Conservation (phyloP, 2,888 invertebrate genomes). For the Unio delphinus region DNA sequence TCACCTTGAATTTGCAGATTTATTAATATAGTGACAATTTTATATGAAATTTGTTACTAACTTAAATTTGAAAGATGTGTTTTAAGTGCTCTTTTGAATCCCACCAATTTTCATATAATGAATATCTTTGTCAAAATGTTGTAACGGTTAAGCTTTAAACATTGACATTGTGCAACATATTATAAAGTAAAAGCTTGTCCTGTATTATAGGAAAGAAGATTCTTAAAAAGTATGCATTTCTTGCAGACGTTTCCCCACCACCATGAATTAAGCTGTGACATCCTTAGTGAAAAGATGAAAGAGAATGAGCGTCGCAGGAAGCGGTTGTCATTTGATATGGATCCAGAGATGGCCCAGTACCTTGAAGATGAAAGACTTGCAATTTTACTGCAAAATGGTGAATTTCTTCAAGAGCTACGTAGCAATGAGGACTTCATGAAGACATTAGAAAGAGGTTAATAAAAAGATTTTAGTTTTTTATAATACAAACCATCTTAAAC, state of each 20-base stretch:
- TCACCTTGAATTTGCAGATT: too few species aligned
- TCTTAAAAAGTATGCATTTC: background rate
- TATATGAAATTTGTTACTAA: too few species aligned
- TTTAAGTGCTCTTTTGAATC: too few species aligned
- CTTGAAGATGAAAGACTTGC: slow-evolving; percentile 88
- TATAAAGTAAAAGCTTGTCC: background rate
- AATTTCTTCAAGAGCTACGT: slow-evolving; percentile 88
- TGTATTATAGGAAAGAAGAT: background rate
- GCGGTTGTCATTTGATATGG: slow-evolving; percentile 60
- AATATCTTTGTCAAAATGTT: too few species aligned
- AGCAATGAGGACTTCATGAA: slow-evolving; percentile 91
- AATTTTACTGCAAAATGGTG: slow-evolving; percentile 89
- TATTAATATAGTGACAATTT: too few species aligned
- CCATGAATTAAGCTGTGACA: slow-evolving; percentile 62
- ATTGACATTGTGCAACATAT: too few species aligned
- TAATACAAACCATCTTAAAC: too few species aligned
- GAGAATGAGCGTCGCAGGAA: slow-evolving; percentile 72
- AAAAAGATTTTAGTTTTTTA: too few species aligned
- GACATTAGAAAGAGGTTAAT: slow-evolving; percentile 82
- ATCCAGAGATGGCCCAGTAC: slow-evolving; percentile 74
- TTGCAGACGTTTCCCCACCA: background rate
- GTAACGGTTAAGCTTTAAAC: too few species aligned
- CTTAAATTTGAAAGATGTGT: too few species aligned
- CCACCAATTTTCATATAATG: too few species aligned
- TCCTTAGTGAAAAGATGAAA: slow-evolving; percentile 71